Evolutionary conservation across 2,113 vertebrate genomes (phyloP).

Genomic region (Thinocorus orbignyianus): DNA sequence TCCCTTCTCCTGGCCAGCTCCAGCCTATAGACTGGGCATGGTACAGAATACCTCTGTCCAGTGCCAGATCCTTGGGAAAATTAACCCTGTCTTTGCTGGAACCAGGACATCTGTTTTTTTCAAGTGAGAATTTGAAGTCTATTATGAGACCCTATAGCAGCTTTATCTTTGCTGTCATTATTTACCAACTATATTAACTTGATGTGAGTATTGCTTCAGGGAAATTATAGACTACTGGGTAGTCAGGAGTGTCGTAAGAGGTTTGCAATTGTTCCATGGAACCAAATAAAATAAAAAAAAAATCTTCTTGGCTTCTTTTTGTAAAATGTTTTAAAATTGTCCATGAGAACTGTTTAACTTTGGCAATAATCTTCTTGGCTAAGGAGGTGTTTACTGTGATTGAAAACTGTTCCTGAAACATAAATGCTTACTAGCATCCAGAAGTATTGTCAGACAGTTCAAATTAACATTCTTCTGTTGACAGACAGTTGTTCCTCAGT

Average conservation of each 20-base stretch:
- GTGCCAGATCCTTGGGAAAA: background rate
- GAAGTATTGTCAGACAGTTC: background rate
- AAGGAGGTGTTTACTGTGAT: background rate
- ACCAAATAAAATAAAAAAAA: background rate
- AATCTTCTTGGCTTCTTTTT: background rate
- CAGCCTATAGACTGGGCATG: background rate
- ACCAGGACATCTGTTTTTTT: background rate
- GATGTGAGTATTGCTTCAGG: background rate
- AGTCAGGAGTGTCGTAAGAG: background rate
- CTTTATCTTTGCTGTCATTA: background rate
- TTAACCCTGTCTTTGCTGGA: background rate
- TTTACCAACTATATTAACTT: background rate
- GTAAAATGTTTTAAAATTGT: background rate
- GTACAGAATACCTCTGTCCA: background rate
- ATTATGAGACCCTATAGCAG: background rate
- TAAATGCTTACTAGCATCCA: background rate
- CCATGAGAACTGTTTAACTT: background rate
- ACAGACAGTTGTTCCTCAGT: background rate
- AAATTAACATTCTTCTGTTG: background rate
- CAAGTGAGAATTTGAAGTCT: background rate
- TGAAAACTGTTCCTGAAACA: background rate
- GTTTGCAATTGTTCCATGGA: background rate
- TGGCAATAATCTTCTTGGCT: background rate
- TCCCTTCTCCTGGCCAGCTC: background rate
- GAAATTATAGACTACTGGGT: background rate